Percentiles rank a stretch among this genome's conserved stretches.
Conservation (phyloP, 2,113 vertebrate genomes). For the Butorides virescens region DNA sequence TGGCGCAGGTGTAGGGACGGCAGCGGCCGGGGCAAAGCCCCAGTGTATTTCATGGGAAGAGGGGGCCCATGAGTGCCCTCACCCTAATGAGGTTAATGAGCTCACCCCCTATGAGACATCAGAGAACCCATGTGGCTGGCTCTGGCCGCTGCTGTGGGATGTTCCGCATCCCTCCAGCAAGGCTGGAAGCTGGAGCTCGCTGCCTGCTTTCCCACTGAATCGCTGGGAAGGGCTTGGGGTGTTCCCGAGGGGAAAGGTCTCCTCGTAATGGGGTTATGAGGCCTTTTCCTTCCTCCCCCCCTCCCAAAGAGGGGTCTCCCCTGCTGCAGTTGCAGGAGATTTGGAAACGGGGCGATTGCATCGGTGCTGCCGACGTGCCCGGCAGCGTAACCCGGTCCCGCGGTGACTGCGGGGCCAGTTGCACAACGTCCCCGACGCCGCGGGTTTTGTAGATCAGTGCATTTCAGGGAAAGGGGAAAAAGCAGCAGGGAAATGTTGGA, state of each 20-base stretch:
- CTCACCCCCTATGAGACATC: not conserved
- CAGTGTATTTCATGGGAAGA: not conserved
- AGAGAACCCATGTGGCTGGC: not conserved
- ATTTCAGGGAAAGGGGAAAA: not conserved
- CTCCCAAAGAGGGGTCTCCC: fast-evolving
- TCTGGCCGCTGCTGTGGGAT: fast-evolving
- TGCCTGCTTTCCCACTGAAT: fast-evolving
- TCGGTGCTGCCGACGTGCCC: fast-evolving
- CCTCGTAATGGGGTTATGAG: fast-evolving
- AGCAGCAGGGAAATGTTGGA: fast-evolving
- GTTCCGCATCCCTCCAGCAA: not conserved
- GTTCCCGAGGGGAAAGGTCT: not conserved
- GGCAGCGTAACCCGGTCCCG: fast-evolving
- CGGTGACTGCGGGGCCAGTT: fast-evolving
- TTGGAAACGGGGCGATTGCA: fast-evolving
- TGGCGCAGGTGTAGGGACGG: not conserved
- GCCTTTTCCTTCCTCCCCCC: not conserved
- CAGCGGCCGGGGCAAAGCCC: not conserved
- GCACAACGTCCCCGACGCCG: fast-evolving
- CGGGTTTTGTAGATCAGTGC: not conserved
- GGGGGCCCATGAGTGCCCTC: not conserved
- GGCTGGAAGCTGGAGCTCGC: not conserved
- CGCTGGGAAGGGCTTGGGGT: not conserved
- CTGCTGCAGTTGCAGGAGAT: fast-evolving
- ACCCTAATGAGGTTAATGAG: not conserved